Conservation (phyloP, 2,797 vertebrate genomes). For the Pseudomugil gertrudae region DNA sequence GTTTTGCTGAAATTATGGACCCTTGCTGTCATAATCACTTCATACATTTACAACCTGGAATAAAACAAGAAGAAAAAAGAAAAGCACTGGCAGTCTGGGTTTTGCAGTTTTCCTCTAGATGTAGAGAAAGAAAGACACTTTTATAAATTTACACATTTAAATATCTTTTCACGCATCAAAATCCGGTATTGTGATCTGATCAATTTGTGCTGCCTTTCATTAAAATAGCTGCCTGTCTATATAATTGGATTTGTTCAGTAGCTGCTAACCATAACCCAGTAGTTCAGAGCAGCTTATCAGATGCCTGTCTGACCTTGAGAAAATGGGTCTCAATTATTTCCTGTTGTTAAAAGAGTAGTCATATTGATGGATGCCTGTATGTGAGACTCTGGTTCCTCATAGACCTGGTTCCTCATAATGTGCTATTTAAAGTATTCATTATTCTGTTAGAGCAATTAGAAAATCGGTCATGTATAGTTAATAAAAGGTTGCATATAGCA, state of each 20-base stretch:
- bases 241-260: constrained; percentile 82
- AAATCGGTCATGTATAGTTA: background rate
- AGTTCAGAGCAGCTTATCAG: constrained; percentile 84
- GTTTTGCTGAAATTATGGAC: background rate
- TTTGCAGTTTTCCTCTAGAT: background rate
- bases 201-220: constrained; percentile 58
- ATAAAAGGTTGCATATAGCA: background rate
- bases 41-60: background rate
- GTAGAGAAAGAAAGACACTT: background rate
- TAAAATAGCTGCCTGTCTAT: constrained; percentile 79
- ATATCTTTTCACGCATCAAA: constrained; percentile 38
- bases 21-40: background rate
- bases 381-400: constrained; percentile 27
- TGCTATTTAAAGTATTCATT: constrained; percentile 10
- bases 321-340: constrained; percentile 91
- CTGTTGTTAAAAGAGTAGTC: constrained; percentile 83
- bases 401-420: constrained; percentile 3
- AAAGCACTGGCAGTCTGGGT: background rate
- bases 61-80: background rate
- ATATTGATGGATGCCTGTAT: constrained; percentile 71
- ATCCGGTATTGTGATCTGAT: constrained; percentile 39
- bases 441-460: constrained; percentile 26
- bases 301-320: constrained; percentile 88
- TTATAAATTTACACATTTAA: background rate
- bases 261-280: constrained; percentile 81